phyloP scores from a whole-genome alignment of 2,797 vertebrate genomes.

The Ceryle rudis region DNA sequence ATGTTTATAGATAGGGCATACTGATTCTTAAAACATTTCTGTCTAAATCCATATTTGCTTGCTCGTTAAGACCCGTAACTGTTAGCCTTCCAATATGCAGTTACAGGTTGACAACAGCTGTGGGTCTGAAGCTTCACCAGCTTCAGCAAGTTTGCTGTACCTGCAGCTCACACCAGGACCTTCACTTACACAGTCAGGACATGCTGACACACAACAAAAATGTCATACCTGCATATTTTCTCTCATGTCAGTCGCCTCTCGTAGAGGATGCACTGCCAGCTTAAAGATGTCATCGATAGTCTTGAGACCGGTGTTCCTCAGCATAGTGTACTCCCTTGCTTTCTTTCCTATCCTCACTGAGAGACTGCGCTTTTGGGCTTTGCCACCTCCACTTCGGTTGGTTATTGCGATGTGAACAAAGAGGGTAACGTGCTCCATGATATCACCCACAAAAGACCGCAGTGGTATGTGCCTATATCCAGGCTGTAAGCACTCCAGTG shows the following conservation, averaged over 20 bases:
- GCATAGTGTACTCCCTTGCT: slow-evolving; percentile 90
- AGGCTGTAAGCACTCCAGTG: slow-evolving; percentile 93
- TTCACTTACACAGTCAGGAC: neutral
- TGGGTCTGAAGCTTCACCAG: neutral
- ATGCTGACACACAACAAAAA: accelerated
- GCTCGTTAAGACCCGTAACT: neutral
- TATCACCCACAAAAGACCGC: slow-evolving; percentile 89
- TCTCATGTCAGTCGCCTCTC: slow-evolving; percentile 92
- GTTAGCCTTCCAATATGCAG: neutral
- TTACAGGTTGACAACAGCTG: neutral
- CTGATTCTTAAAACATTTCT: neutral
- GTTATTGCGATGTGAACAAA: slow-evolving; percentile 95
- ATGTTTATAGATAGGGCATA: neutral
- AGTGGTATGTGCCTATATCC: slow-evolving; percentile 95
- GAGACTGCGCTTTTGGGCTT: slow-evolving; percentile 91
- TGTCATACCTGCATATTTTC: slow-evolving; percentile 91
- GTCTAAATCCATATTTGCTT: neutral
- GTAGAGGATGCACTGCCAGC: slow-evolving; percentile 83
- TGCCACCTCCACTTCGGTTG: slow-evolving; percentile 91
- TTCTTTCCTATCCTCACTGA: slow-evolving; percentile 90
- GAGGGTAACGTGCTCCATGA: slow-evolving; percentile 90
- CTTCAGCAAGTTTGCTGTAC: neutral
- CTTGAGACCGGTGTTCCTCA: slow-evolving; percentile 91
- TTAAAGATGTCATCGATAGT: slow-evolving; percentile 94
- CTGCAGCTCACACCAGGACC: neutral